A percentile compares a stretch with the other conserved stretches of the same genome.
phyloP scores from a whole-genome alignment of 2,113 vertebrate genomes.

The Kobus ellipsiprymnus region DNA sequence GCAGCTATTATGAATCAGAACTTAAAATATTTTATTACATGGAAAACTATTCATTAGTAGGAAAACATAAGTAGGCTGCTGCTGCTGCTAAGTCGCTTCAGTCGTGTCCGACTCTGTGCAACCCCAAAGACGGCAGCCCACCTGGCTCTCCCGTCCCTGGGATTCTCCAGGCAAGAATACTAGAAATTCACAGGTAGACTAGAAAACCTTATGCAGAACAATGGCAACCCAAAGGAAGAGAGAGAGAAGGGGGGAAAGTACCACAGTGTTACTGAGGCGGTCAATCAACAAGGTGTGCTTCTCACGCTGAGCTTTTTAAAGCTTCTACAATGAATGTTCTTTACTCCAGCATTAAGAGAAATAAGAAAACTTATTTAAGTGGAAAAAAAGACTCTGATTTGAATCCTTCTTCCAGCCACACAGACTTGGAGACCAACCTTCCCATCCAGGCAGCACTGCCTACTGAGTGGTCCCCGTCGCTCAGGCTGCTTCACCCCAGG shows the following conservation, averaged over 20 bases:
- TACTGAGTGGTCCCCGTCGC: fast-evolving
- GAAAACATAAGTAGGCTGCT: background rate
- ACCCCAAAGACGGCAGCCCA: too few relatives aligned
- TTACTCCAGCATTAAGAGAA: background rate
- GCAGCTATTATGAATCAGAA: background rate
- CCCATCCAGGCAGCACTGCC: background rate
- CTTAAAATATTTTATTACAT: background rate
- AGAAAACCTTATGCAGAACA: background rate
- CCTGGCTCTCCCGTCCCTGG: too few relatives aligned
- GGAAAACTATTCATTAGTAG: background rate
- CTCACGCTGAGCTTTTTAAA: background rate
- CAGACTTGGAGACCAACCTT: background rate
- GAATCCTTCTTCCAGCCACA: background rate
- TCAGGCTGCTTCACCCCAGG: background rate
- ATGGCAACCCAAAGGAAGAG: background rate
- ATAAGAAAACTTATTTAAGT: background rate
- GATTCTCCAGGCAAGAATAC: too few relatives aligned
- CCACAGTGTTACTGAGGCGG: fast-evolving
- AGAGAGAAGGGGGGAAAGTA: background rate
- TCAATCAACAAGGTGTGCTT: fast-evolving
- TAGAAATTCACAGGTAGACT: background rate
- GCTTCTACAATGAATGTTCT: background rate
- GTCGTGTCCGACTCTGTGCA: too few relatives aligned
- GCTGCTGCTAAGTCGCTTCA: too few relatives aligned
- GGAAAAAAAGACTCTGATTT: too few relatives aligned